These are phyloP conservation scores for Cisticola juncidis DNA, from an alignment of 2,113 vertebrate species.

Conservation along the genomic window DNA sequence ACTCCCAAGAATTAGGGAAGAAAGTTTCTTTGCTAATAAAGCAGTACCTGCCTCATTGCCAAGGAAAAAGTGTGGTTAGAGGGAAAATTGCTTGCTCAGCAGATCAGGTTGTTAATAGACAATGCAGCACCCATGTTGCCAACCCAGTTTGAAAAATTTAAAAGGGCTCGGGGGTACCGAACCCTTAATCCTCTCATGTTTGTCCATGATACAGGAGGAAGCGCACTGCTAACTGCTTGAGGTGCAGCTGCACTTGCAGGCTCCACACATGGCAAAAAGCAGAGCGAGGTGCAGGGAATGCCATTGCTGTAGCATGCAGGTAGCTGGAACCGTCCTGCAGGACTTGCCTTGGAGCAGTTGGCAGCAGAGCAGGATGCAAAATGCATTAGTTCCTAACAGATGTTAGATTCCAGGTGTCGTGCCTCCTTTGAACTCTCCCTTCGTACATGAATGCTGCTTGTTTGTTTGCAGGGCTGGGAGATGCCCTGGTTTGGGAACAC, in stretches of 20 bases:
- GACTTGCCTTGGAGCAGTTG: conserved; percentile 35
- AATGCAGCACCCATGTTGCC: background rate
- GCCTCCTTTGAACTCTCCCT: conserved; percentile 44
- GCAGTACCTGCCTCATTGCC: background rate
- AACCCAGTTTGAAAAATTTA: background rate
- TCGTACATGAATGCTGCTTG: background rate
- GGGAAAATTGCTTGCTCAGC: conserved; percentile 36
- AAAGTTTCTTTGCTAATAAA: conserved; percentile 37
- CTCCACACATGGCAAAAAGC: background rate
- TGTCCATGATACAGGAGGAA: background rate
- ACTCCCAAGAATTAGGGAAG: conserved; percentile 52
- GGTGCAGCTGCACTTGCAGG: background rate
- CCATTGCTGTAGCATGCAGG: background rate
- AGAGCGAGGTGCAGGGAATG: background rate
- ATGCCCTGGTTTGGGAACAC: background rate
- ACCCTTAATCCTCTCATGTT: background rate
- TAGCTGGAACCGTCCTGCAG: conserved; percentile 19
- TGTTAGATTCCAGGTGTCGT: conserved; percentile 65
- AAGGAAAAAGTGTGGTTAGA: conserved; percentile 14
- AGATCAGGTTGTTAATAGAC: conserved; percentile 12
- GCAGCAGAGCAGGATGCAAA: conserved; percentile 43
- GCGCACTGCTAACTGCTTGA: background rate
- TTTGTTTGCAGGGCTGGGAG: conserved; percentile 33
- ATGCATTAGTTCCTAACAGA: conserved; percentile 44
- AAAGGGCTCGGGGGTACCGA: background rate